These are phyloP conservation scores for Cylas formicarius DNA, from an alignment of 1,140 invertebrate species.

Conservation along the genomic window DNA sequence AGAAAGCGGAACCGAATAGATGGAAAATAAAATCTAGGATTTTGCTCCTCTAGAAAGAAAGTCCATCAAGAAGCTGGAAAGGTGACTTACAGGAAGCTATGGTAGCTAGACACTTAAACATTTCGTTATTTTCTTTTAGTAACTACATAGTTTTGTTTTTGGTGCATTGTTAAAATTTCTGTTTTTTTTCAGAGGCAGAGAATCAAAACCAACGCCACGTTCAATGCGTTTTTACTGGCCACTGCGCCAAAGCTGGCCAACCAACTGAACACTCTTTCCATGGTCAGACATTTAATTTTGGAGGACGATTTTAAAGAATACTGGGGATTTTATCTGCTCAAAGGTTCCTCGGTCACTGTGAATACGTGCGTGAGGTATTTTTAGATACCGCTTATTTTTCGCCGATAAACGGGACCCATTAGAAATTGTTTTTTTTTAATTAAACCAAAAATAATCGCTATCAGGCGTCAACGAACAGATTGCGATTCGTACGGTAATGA, in stretches of 20 bases:
- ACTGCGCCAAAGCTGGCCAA: slow-evolving; percentile 50
- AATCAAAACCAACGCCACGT: slow-evolving; percentile 62
- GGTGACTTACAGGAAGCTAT: too few relatives aligned
- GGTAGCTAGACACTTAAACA: too few relatives aligned
- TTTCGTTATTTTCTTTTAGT: too few relatives aligned
- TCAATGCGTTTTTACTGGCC: slow-evolving; percentile 65
- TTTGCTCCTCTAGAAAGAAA: too few relatives aligned
- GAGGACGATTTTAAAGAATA: slow-evolving; percentile 77
- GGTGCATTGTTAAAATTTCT: too few relatives aligned
- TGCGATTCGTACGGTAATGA: too few relatives aligned
- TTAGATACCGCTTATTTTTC: slow-evolving; percentile 9
- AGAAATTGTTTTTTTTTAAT: slow-evolving; percentile 5
- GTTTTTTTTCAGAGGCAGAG: slow-evolving; percentile 53
- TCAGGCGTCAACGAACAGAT: too few relatives aligned
- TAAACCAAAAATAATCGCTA: too few relatives aligned
- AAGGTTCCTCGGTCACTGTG: slow-evolving; percentile 64
- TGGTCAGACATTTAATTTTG: slow-evolving; percentile 60
- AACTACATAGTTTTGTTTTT: too few relatives aligned
- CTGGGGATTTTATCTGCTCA: slow-evolving; percentile 74
- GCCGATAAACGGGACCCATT: slow-evolving; percentile 2
- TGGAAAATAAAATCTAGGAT: too few relatives aligned
- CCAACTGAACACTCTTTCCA: slow-evolving; percentile 52
- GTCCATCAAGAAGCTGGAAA: too few relatives aligned
- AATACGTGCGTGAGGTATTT: slow-evolving; percentile 69
- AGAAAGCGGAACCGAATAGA: too few relatives aligned